phyloP scores from a whole-genome alignment of 2,888 invertebrate genomes.

The Osedax frankpressi region DNA sequence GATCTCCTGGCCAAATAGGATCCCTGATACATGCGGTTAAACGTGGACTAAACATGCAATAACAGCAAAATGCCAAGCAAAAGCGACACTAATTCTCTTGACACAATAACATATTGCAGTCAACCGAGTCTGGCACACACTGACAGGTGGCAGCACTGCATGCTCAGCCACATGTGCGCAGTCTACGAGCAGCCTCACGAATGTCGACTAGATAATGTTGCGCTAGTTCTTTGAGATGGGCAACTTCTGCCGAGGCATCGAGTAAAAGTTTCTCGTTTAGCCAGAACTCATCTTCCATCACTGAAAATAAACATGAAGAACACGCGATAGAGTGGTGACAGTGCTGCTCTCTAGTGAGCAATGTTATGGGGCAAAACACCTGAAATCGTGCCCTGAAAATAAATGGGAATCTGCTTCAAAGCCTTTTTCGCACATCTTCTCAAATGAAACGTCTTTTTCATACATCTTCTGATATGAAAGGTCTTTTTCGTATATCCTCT shows the following conservation, averaged over 20 bases:
- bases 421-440: neutral
- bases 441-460: no score
- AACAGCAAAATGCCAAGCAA: conserved; percentile 8
- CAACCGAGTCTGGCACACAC: neutral
- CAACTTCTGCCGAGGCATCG: neutral
- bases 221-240: neutral
- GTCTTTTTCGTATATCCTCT: no score
- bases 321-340: neutral
- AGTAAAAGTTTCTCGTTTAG: conserved; percentile 5
- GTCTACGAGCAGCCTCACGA: neutral
- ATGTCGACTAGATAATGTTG: conserved; percentile 2
- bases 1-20: neutral
- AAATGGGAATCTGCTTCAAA: neutral
- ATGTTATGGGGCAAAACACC: neutral
- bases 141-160: conserved; percentile 4
- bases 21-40: neutral
- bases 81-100: conserved; percentile 2
- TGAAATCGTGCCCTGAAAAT: conserved; percentile 5
- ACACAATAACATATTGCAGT: neutral
- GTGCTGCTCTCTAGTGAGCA: conserved; percentile 4
- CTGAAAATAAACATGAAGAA: conserved; percentile 7
- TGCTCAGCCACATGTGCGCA: conserved; percentile 9
- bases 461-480: no score
- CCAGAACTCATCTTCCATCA: conserved; percentile 11
- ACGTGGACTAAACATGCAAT: neutral